phyloP scores from a whole-genome alignment of 2,113 vertebrate genomes.

The Oostethus manadensis region DNA sequence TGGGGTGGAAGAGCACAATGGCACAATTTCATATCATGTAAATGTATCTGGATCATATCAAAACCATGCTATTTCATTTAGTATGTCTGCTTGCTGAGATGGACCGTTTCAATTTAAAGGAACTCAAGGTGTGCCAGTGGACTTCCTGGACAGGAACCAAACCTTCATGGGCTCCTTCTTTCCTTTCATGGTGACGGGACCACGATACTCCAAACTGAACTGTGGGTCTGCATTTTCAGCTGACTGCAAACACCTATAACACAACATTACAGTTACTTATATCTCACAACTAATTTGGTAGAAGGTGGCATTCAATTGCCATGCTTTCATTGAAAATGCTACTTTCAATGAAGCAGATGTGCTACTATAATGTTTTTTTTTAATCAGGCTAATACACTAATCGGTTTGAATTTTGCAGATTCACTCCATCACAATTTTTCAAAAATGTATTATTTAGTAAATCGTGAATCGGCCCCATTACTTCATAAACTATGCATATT shows the following conservation, averaged over 20 bases:
- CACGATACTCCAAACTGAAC: slow-evolving; percentile 88
- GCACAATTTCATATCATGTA: slow-evolving; percentile 2
- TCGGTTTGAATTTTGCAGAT: too few relatives aligned
- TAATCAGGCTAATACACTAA: too few relatives aligned
- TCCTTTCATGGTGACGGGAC: slow-evolving; percentile 95
- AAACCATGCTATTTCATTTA: slow-evolving; percentile 33
- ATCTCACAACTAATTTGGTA: too few relatives aligned
- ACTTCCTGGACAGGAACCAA: slow-evolving; percentile 93
- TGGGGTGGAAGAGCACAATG: slow-evolving; percentile 3
- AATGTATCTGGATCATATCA: slow-evolving; percentile 16
- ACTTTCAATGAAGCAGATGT: too few relatives aligned
- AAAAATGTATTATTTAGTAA: too few relatives aligned
- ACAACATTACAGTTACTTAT: not conserved
- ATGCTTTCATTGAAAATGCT: too few relatives aligned
- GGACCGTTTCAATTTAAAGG: too few relatives aligned
- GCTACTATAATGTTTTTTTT: too few relatives aligned
- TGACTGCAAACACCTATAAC: slow-evolving; percentile 87
- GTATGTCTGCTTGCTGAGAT: not conserved
- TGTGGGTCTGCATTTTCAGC: slow-evolving; percentile 93
- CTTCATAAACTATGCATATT: too few relatives aligned
- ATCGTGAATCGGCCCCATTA: too few relatives aligned
- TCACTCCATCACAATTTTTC: too few relatives aligned
- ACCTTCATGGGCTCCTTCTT: slow-evolving; percentile 99
- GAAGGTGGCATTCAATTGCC: too few relatives aligned
- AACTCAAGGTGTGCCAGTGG: slow-evolving; percentile 53